Evolutionary conservation across 2,797 vertebrate genomes (phyloP), one percentile per base, ranked within the genome.

Genomic region (Botia kubotai): DNA sequence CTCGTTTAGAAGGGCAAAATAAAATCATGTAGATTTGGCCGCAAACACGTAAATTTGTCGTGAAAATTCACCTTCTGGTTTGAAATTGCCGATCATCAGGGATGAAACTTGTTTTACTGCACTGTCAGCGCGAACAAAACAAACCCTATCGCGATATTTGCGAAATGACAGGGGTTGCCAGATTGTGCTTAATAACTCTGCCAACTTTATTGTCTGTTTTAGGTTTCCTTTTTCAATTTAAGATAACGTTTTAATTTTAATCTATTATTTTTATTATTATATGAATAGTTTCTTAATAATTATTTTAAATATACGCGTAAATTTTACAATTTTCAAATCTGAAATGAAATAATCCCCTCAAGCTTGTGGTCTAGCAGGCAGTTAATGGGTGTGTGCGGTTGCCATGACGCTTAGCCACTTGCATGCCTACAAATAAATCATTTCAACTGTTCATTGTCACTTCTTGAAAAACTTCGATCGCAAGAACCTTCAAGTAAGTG

Each of bases 91-190:
- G 23, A 46, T 69, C 73, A 77, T 76, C 74, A 43, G 67, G 10
- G 11, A 82, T 70, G 46, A 76, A 76, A 72, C 67, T 71, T 55
- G 65, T 77, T 73, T 60, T 55, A 33, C 63, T 52, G 55, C 53
- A 62, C 55, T 79, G 69, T 62, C 43, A 81, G 48, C 71, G 71
- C 26, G 62, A 72, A 52, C 62, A 67, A 2, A 16, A 26, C 10
- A 43, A 55, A 63, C 43, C 17, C 33, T 77, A 46, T 80, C 78
- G 78, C 78, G 78, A 80, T 26, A 80, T 19, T 65, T 65, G 7
- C 23, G 12, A 57, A 16, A 53, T 2, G n/a, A 33, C 17, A 0
- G 2, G 2, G 4, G 78, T 74, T 80, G 78, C 78, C 78, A 80
- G 62, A 74, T 33, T 57, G 52, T 12, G 17, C 0, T 16, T 26